These are phyloP conservation scores for Etia nguti DNA, from an alignment of 2,113 vertebrate genomes.

Conservation along the genomic window DNA sequence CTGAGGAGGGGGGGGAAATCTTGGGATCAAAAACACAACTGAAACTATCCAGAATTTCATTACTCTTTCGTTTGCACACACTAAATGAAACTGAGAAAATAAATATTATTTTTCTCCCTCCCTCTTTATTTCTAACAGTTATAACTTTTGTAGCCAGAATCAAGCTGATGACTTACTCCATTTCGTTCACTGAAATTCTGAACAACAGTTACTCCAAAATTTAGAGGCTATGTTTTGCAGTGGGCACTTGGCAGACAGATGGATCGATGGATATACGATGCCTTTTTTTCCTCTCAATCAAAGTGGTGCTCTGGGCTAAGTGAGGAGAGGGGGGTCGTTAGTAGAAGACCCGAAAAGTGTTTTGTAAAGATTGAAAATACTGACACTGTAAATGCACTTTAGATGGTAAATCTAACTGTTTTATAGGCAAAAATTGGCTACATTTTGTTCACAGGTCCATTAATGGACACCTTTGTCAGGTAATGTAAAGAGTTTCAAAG, in stretches of 20 bases:
- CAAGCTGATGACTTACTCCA: neutral
- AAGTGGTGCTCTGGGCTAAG: constrained; percentile 47
- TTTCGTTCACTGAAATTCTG: neutral
- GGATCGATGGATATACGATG: constrained; percentile 39
- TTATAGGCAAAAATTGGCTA: constrained; percentile 50
- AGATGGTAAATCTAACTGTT: constrained; percentile 67
- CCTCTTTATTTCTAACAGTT: neutral
- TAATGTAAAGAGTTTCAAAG: constrained; percentile 51
- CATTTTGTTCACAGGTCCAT: constrained; percentile 39
- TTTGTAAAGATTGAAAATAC: constrained; percentile 66
- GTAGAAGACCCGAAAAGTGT: constrained; percentile 29
- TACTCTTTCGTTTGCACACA: neutral
- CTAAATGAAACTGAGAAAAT: constrained; percentile 5
- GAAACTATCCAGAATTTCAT: neutral
- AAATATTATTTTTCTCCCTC: neutral
- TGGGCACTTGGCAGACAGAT: constrained; percentile 38
- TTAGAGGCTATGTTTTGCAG: constrained; percentile 5
- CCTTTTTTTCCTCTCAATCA: constrained; percentile 61
- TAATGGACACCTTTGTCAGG: constrained; percentile 46
- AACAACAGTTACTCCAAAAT: constrained; percentile 21
- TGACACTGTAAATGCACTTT: constrained; percentile 82
- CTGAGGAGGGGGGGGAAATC: neutral
- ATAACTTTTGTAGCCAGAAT: neutral
- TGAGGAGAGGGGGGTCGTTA: neutral
- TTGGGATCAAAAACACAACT: neutral